Percentiles rank a stretch among this genome's conserved stretches.
Evolutionary conservation across 2,797 vertebrate genomes (phyloP).

Genomic region (Dryobates pubescens): DNA sequence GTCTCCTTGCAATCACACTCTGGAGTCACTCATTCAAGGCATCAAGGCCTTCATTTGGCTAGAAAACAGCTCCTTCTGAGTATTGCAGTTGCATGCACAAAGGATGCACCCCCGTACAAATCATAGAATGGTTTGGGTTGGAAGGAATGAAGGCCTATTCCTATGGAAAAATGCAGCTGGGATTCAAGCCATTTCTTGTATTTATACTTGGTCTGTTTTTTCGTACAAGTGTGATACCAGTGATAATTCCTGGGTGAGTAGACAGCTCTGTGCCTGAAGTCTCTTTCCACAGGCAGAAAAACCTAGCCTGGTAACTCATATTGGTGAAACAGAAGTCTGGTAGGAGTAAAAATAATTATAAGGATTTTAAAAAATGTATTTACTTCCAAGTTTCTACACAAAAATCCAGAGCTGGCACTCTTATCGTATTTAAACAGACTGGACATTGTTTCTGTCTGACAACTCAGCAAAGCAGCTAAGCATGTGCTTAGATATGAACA

Average conservation of each 20-base stretch:
- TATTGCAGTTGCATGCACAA: not conserved
- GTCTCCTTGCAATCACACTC: not conserved
- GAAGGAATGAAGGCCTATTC: not conserved
- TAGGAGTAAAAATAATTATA: not conserved
- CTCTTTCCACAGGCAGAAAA: not conserved
- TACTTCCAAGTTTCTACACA: not conserved
- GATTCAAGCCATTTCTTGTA: not conserved
- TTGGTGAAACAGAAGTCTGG: not conserved
- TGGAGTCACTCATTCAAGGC: not conserved
- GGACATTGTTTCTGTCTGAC: not conserved
- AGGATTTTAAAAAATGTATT: not conserved
- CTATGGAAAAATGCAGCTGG: slow-evolving; percentile 1
- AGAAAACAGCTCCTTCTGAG: not conserved
- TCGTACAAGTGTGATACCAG: not conserved
- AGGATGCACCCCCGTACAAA: not conserved
- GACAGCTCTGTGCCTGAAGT: not conserved
- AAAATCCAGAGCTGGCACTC: slow-evolving; percentile 2
- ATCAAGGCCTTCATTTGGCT: not conserved
- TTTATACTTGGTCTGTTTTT: not conserved
- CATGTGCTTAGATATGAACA: not conserved
- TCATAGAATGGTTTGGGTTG: not conserved
- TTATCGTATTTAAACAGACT: not conserved
- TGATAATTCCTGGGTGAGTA: not conserved
- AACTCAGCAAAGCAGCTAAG: not conserved
- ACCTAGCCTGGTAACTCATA: not conserved